phyloP scores from a whole-genome alignment of 1,140 invertebrate species.

The Diorhabda sublineata region DNA sequence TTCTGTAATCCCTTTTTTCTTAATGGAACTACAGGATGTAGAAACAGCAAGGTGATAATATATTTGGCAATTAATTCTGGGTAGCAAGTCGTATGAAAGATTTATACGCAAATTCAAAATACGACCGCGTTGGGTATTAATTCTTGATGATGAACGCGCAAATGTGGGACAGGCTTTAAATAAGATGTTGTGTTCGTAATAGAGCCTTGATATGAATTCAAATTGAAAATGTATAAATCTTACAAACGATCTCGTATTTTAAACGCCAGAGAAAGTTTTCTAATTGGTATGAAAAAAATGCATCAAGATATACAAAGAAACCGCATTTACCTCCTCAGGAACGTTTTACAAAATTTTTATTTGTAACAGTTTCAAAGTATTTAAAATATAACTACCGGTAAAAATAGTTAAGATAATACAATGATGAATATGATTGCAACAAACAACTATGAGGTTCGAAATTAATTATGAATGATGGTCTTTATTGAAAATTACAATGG shows the following conservation, averaged over 20 bases:
- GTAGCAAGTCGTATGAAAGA: slow-evolving; percentile 26
- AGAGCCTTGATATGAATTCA: neutral
- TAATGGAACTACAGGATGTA: slow-evolving; percentile 22
- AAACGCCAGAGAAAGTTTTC: no score
- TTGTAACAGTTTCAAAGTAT: no score
- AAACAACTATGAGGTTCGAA: no score
- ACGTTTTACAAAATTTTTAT: no score
- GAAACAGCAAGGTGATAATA: slow-evolving; percentile 26
- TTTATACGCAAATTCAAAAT: slow-evolving; percentile 31
- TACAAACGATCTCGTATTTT: neutral
- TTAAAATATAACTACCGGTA: no score
- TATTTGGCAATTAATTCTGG: slow-evolving; percentile 35
- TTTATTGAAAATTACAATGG: no score
- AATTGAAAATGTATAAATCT: slow-evolving; percentile 1
- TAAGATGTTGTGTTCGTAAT: neutral
- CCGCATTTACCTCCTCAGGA: no score
- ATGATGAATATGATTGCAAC: no score
- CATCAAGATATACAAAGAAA: no score
- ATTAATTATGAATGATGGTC: no score
- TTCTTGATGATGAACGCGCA: slow-evolving; percentile 32
- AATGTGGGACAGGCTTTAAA: slow-evolving; percentile 19
- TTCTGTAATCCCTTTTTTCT: slow-evolving; percentile 16
- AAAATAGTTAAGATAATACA: no score
- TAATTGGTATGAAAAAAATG: no score
- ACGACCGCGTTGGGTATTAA: slow-evolving; percentile 29